phyloP scores from a whole-genome alignment of 2,113 vertebrate species.

The Gasterosteus nipponicus region DNA sequence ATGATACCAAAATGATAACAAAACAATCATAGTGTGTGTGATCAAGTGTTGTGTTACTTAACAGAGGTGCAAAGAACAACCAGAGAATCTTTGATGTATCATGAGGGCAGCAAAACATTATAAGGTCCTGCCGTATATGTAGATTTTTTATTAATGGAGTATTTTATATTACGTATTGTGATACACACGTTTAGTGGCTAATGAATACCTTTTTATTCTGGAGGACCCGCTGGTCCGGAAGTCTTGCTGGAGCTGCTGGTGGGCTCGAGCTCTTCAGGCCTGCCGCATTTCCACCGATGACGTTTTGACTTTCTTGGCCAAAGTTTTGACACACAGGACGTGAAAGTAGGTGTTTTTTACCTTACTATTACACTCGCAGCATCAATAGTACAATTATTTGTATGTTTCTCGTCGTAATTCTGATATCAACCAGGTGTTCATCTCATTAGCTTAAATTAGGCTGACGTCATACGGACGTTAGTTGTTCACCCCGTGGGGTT shows the following conservation, averaged over 20 bases:
- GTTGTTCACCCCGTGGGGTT: not conserved
- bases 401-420: not conserved
- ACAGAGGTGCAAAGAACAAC: not conserved
- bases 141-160: too few relatives aligned
- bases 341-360: not conserved
- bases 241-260: not conserved
- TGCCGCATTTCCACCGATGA: not conserved
- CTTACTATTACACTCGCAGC: not conserved
- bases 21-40: not conserved
- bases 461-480: not conserved
- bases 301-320: not conserved
- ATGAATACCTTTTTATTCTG: slow-evolving; percentile 10
- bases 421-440: not conserved
- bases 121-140: not conserved
- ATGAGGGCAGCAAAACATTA: not conserved
- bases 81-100: not conserved
- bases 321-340: not conserved
- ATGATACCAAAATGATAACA: not conserved
- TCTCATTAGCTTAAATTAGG: not conserved
- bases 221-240: not conserved
- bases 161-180: too few relatives aligned
- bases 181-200: not conserved
- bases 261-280: not conserved
- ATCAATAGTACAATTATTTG: too few relatives aligned
- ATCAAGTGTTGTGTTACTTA: not conserved